Conservation (phyloP, 1,140 invertebrate genomes). For the Leucophenga varia region DNA sequence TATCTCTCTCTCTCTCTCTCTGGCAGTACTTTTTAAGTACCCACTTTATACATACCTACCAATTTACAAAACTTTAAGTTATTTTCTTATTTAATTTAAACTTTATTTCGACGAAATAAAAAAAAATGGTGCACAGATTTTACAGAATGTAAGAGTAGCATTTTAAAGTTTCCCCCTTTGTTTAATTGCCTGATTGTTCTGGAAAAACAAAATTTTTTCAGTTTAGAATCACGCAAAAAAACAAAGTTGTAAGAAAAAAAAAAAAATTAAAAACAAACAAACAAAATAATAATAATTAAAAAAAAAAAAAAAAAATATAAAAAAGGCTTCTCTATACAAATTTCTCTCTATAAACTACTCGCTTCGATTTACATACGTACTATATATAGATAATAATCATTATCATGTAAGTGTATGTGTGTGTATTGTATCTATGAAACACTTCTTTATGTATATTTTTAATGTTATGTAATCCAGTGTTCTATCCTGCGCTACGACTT, state of each 20-base stretch:
- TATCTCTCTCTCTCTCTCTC: constrained; percentile 15
- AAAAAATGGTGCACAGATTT: constrained; percentile 54
- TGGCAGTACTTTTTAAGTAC: constrained; percentile 18
- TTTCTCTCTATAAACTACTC: no score
- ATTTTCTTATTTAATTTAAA: constrained; percentile 16
- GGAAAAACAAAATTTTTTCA: no score
- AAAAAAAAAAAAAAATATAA: constrained; percentile 13
- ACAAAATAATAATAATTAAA: constrained; percentile 7
- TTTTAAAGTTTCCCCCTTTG: constrained; percentile 55
- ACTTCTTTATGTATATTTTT: no score
- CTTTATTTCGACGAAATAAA: constrained; percentile 27
- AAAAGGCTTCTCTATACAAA: no score
- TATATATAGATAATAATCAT: no score
- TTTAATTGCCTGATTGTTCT: constrained; percentile 55
- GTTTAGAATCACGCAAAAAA: constrained; percentile 47
- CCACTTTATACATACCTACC: constrained; percentile 1
- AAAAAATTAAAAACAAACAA: constrained; percentile 16
- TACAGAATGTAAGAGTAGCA: constrained; percentile 57
- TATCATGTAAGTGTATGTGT: no score
- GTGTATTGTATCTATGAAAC: no score
- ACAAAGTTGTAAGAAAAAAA: constrained; percentile 40
- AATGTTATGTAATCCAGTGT: no score
- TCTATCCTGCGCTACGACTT: no score
- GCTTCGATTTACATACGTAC: no score
- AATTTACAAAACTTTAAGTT: neutral